phyloP scores from a whole-genome alignment of 2,113 vertebrate genomes.

The Calypte anna region DNA sequence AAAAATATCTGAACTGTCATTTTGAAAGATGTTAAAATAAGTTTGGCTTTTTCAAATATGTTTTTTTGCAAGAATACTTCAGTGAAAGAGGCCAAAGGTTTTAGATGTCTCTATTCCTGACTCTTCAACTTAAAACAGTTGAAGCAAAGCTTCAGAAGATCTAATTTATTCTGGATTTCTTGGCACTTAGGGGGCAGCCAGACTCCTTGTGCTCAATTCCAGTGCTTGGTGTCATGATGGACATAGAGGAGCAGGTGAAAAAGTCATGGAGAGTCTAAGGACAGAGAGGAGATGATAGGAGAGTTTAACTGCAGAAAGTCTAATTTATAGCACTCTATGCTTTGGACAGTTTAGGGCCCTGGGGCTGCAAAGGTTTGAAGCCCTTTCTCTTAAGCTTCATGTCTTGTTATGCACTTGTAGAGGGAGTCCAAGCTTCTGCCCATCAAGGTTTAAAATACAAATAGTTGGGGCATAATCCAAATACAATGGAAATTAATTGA shows the following conservation, averaged over 20 bases:
- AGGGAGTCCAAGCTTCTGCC: neutral
- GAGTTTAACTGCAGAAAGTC: neutral
- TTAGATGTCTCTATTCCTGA: neutral
- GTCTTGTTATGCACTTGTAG: neutral
- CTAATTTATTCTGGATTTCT: neutral
- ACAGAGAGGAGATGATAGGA: neutral
- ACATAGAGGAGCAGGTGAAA: neutral
- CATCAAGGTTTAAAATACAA: neutral
- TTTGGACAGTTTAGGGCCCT: neutral
- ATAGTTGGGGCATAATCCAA: neutral
- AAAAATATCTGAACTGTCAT: neutral
- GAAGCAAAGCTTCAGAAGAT: neutral
- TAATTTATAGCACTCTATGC: neutral
- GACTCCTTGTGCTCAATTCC: neutral
- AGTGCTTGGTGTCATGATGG: neutral
- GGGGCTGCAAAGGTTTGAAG: neutral
- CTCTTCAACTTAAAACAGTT: neutral
- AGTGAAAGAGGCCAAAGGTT: neutral
- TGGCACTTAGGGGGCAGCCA: neutral
- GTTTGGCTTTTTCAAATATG: neutral
- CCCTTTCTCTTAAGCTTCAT: neutral
- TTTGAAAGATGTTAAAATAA: neutral
- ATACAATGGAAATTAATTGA: neutral
- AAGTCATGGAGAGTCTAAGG: neutral
- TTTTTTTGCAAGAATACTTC: neutral